Evolutionary conservation across 2,113 vertebrate species (phyloP).

Genomic region (Lasiurus cinereus): DNA sequence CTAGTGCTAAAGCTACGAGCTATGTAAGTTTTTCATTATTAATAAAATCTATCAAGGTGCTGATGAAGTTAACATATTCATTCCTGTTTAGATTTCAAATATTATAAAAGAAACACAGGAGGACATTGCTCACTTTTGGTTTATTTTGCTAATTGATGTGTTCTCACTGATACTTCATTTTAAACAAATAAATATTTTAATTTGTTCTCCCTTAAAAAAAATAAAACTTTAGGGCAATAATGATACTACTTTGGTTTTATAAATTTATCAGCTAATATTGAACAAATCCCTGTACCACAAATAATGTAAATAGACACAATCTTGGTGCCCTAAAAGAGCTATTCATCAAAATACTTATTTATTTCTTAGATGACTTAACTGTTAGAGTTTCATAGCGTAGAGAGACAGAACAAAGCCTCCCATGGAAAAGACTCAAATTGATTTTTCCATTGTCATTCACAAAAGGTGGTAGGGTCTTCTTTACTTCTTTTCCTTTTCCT

Average conservation of each 20-base stretch:
- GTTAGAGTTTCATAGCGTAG: not conserved
- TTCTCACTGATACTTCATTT: not conserved
- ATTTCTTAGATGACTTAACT: not conserved
- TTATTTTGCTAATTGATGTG: not conserved
- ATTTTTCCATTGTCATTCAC: not conserved
- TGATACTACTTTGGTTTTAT: not conserved
- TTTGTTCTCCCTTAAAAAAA: not conserved
- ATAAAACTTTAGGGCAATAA: not conserved
- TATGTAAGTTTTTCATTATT: not conserved
- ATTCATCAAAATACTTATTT: not conserved
- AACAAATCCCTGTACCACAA: not conserved
- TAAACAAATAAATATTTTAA: not conserved
- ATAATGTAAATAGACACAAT: not conserved
- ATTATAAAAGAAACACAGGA: not conserved
- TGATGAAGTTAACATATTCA: not conserved
- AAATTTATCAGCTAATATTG: not conserved
- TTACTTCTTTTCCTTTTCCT: not conserved
- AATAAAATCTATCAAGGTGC: fast-evolving
- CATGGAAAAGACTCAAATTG: not conserved
- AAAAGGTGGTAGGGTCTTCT: not conserved
- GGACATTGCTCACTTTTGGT: not conserved
- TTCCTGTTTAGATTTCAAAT: not conserved
- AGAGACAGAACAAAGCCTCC: not conserved
- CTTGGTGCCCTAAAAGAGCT: not conserved
- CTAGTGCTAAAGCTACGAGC: not conserved